Conservation (phyloP, 2,113 vertebrate genomes). For the Natator depressus region DNA sequence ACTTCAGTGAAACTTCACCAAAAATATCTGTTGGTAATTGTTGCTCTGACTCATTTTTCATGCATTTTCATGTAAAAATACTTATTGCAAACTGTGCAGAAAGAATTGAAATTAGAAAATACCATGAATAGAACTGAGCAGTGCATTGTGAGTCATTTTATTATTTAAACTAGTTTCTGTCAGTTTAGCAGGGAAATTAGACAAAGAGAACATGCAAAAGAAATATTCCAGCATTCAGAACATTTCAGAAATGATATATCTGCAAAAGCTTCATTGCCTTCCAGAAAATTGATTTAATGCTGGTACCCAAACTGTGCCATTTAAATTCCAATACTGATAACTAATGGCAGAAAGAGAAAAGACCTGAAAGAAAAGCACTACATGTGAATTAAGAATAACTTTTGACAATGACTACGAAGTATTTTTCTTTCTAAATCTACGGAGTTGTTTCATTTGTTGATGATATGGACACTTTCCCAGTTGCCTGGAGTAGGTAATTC, state of each 20-base stretch:
- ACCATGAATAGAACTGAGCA: slow-evolving; percentile 64
- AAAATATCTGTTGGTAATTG: slow-evolving; percentile 34
- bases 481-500: slow-evolving; percentile 61
- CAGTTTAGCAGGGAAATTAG: slow-evolving; percentile 69
- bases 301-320: slow-evolving; percentile 47
- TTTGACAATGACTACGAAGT: background rate
- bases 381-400: slow-evolving; percentile 33
- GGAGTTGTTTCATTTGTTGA: background rate
- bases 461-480: slow-evolving; percentile 52
- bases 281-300: slow-evolving; percentile 56
- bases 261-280: slow-evolving; percentile 11
- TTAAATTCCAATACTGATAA: slow-evolving; percentile 62
- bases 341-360: slow-evolving; percentile 28
- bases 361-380: background rate
- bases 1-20: slow-evolving; percentile 55
- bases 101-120: slow-evolving; percentile 77
- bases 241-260: background rate
- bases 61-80: slow-evolving; percentile 67
- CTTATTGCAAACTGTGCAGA: slow-evolving; percentile 66
- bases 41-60: slow-evolving; percentile 60
- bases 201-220: slow-evolving; percentile 50
- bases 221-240: slow-evolving; percentile 42
- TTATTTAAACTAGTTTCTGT: slow-evolving; percentile 69
- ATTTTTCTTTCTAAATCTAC: background rate
- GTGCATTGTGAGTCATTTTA: slow-evolving; percentile 47